Conservation (phyloP, 2,113 vertebrate species). For the Hoplias malabaricus region DNA sequence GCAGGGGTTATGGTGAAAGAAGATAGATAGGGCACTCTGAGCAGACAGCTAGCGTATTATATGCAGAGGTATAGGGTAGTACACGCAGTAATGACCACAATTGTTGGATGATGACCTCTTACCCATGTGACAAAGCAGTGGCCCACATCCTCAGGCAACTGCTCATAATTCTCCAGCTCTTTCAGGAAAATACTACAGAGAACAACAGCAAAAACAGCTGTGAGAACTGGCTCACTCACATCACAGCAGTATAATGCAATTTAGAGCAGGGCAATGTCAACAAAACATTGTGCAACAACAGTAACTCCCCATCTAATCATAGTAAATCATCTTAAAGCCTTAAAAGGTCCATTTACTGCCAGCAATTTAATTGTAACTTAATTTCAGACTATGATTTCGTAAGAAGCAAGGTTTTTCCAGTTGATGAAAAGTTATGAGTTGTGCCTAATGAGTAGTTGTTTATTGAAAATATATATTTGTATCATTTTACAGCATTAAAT, state of each 20-base stretch:
- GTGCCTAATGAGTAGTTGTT: too few relatives aligned
- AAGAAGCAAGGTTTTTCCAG: too few relatives aligned
- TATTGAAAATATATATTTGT: too few relatives aligned
- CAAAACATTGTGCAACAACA: not conserved
- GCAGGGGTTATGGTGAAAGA: not conserved
- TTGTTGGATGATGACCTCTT: slow-evolving; percentile 54
- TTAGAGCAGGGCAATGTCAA: not conserved
- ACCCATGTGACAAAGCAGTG: slow-evolving; percentile 99
- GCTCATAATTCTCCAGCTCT: slow-evolving; percentile 97
- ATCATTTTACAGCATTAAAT: too few relatives aligned
- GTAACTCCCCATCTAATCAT: too few relatives aligned
- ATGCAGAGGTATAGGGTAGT: not conserved
- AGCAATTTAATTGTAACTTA: too few relatives aligned
- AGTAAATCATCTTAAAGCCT: not conserved
- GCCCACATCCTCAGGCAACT: slow-evolving; percentile 96
- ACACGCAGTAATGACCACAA: not conserved
- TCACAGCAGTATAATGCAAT: not conserved
- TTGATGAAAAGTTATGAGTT: too few relatives aligned
- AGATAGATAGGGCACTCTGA: not conserved
- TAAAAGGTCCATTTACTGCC: not conserved
- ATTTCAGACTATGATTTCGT: too few relatives aligned
- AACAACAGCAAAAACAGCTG: slow-evolving; percentile 5
- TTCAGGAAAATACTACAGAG: slow-evolving; percentile 92
- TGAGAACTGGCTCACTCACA: not conserved
- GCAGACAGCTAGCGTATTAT: not conserved